phyloP scores from a whole-genome alignment of 2,113 vertebrate genomes.

The Todiramphus chloris region DNA sequence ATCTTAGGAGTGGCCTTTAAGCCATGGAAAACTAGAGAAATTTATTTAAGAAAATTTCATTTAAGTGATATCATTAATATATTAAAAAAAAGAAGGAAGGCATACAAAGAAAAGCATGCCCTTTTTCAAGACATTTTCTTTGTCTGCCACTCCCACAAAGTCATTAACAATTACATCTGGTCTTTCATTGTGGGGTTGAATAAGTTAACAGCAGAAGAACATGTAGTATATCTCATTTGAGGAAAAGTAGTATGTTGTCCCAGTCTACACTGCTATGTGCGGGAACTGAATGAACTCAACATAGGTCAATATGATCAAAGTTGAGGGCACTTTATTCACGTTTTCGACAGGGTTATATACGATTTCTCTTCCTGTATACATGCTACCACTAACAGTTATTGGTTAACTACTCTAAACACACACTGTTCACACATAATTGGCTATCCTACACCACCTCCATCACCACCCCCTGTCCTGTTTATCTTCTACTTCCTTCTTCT shows the following conservation, averaged over 20 bases:
- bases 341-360: too few species aligned
- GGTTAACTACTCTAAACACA: too few species aligned
- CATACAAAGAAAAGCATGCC: neutral
- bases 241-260: neutral
- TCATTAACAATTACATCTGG: neutral
- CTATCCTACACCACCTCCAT: too few species aligned
- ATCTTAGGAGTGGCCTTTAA: neutral
- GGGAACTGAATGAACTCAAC: too few species aligned
- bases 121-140: neutral
- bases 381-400: too few species aligned
- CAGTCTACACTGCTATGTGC: neutral
- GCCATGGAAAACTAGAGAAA: neutral
- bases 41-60: neutral
- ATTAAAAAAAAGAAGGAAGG: neutral
- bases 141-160: neutral
- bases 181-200: neutral
- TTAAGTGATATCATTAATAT: neutral
- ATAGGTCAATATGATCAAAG: too few species aligned
- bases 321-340: too few species aligned
- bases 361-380: too few species aligned
- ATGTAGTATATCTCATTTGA: neutral
- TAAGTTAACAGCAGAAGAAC: neutral
- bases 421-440: too few species aligned
- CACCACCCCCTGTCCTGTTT: too few species aligned
- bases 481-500: too few species aligned